Evolutionary conservation across 2,113 vertebrate species (phyloP).

Genomic region (Phasianus colchicus): DNA sequence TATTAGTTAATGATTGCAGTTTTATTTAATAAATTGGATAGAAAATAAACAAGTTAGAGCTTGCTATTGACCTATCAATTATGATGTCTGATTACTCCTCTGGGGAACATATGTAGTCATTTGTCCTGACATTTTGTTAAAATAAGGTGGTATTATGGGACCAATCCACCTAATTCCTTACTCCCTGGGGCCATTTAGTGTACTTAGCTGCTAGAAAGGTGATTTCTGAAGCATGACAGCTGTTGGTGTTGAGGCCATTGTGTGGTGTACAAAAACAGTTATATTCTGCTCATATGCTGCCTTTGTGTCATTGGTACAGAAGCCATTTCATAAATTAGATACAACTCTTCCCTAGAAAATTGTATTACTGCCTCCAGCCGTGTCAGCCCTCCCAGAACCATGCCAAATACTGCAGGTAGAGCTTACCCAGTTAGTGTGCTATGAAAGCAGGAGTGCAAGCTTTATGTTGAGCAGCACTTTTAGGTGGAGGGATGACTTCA

Average conservation of each 20-base stretch:
- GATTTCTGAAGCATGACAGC: constrained; percentile 77
- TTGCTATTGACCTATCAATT: constrained; percentile 60
- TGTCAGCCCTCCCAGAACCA: neutral
- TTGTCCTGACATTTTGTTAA: constrained; percentile 69
- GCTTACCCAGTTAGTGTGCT: rapidly evolving
- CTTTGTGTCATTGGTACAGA: constrained; percentile 66
- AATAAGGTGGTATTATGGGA: constrained; percentile 59
- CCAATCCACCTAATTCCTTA: constrained; percentile 70
- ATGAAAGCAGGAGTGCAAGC: rapidly evolving
- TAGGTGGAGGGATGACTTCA: neutral
- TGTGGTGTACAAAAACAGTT: constrained; percentile 69
- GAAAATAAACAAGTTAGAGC: constrained; percentile 50
- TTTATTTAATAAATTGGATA: constrained; percentile 69
- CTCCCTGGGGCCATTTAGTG: constrained; percentile 60
- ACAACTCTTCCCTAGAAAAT: constrained; percentile 59
- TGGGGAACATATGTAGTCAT: constrained; percentile 52
- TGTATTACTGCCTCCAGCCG: neutral
- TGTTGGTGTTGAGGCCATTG: constrained; percentile 76
- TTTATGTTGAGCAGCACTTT: neutral
- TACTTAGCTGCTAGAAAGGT: constrained; percentile 73
- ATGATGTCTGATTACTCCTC: constrained; percentile 49
- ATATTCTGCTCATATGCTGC: constrained; percentile 34
- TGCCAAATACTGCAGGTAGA: rapidly evolving
- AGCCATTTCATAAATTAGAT: constrained; percentile 65
- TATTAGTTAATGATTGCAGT: constrained; percentile 41